Evolutionary conservation across 2,797 vertebrate genomes (phyloP).

Genomic region (Acipenser transmontanus): DNA sequence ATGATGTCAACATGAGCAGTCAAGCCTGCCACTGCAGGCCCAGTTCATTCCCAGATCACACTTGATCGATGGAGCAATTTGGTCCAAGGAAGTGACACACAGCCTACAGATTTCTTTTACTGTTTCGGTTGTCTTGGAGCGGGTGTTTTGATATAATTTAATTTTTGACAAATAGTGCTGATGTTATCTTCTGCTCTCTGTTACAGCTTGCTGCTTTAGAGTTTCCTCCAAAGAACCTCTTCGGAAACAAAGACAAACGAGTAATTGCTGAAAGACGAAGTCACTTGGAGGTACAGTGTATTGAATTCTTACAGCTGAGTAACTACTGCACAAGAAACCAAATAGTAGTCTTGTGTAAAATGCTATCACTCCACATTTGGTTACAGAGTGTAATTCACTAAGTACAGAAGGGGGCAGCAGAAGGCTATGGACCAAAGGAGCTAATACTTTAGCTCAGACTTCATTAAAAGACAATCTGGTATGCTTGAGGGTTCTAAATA

Average conservation of each 20-base stretch:
- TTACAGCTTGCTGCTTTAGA: slow-evolving; percentile 77
- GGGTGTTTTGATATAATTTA: no score
- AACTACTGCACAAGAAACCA: neutral
- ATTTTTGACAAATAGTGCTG: neutral
- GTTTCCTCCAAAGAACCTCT: slow-evolving; percentile 93
- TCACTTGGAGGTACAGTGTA: slow-evolving; percentile 74
- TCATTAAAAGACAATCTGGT: neutral
- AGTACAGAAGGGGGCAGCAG: slow-evolving; percentile 67
- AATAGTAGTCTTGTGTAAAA: neutral
- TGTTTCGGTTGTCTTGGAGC: neutral
- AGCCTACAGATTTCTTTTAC: neutral
- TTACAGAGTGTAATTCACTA: slow-evolving; percentile 22
- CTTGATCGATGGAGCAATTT: neutral
- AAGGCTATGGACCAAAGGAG: slow-evolving; percentile 40
- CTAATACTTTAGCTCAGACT: neutral
- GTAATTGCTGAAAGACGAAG: slow-evolving; percentile 77
- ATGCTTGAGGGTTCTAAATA: neutral
- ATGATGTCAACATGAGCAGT: neutral
- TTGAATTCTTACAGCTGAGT: slow-evolving; percentile 1
- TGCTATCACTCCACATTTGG: slow-evolving; percentile 14
- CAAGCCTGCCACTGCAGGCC: neutral
- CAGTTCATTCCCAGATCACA: neutral
- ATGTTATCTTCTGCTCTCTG: slow-evolving; percentile 13
- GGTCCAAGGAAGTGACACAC: neutral
- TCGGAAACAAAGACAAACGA: slow-evolving; percentile 89